Conservation (phyloP, 2,113 vertebrate species). For the Mesembrinibis cayennensis region DNA sequence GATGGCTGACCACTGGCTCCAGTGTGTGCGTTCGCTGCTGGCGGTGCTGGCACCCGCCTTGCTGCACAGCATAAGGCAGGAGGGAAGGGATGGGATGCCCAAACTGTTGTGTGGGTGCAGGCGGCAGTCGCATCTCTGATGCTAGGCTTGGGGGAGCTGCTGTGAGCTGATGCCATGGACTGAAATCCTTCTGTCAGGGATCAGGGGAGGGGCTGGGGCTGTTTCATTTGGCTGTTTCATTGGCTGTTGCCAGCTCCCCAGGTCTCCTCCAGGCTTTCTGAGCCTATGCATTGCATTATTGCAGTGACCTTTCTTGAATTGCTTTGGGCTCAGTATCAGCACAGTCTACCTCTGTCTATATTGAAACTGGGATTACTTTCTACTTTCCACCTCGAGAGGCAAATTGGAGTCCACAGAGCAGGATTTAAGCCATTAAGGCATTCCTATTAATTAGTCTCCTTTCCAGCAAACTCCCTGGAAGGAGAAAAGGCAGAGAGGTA, state of each 20-base stretch:
- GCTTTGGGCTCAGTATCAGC: background rate
- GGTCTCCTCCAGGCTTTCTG: background rate
- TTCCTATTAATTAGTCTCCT: background rate
- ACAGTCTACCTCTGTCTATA: background rate
- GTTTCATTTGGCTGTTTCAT: too few relatives aligned
- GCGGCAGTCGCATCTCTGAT: rapidly evolving
- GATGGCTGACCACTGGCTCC: background rate
- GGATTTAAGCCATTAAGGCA: background rate
- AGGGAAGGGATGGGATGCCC: background rate
- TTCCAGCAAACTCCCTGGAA: background rate
- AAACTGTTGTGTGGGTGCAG: background rate
- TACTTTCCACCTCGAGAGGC: background rate
- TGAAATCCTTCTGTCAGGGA: background rate
- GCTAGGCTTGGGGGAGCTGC: background rate
- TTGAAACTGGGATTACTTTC: conserved; percentile 10
- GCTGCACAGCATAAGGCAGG: background rate
- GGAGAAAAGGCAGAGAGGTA: background rate
- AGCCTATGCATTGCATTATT: background rate
- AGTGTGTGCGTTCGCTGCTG: background rate
- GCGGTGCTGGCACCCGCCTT: too few relatives aligned
- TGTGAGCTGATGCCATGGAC: background rate
- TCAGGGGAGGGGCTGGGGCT: background rate
- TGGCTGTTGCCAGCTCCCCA: background rate
- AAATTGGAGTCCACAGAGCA: background rate
- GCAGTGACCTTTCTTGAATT: background rate